Percentiles rank a stretch among this genome's conserved stretches.
phyloP scores from a whole-genome alignment of 1,140 invertebrate genomes.

The Eubasilissa regina region DNA sequence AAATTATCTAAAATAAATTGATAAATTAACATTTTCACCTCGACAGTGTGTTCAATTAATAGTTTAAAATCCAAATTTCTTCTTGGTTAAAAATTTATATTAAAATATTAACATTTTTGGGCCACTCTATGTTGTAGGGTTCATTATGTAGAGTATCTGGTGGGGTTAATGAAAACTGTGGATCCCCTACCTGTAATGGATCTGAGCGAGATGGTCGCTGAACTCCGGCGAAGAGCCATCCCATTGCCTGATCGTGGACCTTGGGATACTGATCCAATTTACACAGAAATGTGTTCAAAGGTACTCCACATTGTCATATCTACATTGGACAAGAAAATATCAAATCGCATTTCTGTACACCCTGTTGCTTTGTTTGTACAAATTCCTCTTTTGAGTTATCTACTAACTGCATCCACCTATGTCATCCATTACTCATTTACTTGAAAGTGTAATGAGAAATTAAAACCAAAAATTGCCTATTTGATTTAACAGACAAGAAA shows the following conservation, averaged over 20 bases:
- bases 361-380: conserved; percentile 57
- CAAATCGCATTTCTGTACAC: conserved; percentile 22
- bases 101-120: conserved; percentile 12
- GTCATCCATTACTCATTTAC: too few relatives aligned
- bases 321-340: background rate
- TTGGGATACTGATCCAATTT: conserved; percentile 79
- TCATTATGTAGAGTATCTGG: conserved; percentile 97
- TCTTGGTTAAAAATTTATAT: background rate
- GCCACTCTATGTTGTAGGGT: conserved; percentile 73
- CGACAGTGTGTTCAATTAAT: too few relatives aligned
- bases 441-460: too few relatives aligned
- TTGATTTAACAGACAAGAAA: too few relatives aligned
- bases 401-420: background rate
- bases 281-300: conserved; percentile 80
- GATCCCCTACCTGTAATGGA: conserved; percentile 92
- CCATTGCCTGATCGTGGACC: conserved; percentile 80
- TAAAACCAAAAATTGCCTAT: too few relatives aligned
- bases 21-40: too few relatives aligned
- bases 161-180: conserved; percentile 85
- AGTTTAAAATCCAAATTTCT: conserved; percentile 11
- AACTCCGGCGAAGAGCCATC: conserved; percentile 85
- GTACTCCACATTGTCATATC: conserved; percentile 66
- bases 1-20: background rate
- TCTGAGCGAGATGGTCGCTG: conserved; percentile 87
- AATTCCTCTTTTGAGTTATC: background rate